Evolutionary conservation across 2,888 invertebrate genomes (phyloP), one percentile per base, ranked within the genome.

Genomic region (Gari tellinella): DNA sequence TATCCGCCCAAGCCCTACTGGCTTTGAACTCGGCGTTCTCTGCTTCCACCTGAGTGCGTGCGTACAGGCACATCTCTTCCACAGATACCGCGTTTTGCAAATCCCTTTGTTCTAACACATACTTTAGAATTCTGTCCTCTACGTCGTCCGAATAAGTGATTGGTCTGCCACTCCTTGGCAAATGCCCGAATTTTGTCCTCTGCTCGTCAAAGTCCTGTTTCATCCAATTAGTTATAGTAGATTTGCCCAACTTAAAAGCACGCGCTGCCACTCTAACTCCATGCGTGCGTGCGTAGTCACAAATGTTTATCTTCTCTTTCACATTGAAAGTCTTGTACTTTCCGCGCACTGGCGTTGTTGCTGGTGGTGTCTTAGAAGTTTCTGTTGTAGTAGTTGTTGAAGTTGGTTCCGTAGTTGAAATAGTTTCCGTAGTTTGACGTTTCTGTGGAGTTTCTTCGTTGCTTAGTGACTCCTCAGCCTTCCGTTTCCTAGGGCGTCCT

Each of bases 81-180:
- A 63, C 38, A 3, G 70, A 52, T n/a, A 70, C 58, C 12, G 70
- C 40, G 0, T 45, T 31, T 26, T 70, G 63, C 14, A 46, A n/a
- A 19, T 70, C 58, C 14, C 64, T 41, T 19, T 70, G 70, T 46
- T 58, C 46, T 5, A 70, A 21, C 8, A 69, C 56, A 26, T 19
- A 55, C 4, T 41, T 8, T 2, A 43, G 38, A 4, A 66, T 40
- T 23, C 46, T 38, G 1, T 26, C 7, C 23, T 67, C 73, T 14
- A 61, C 37, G 10, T 56, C 52, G 12, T 26, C 23, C 14, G 19
- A 17, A 19, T 69, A 69, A 0, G 63, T 37, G 8, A 64, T 38
- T 1, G 70, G 70, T 25, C 72, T 31, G 7, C 64, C 60, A 14
- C 38, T 2, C 14, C 56, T 14, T 5, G 7, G 56, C 5, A 56